phyloP scores from a whole-genome alignment of 2,888 invertebrate genomes.

The Hirtodrosophila trivittata region DNA sequence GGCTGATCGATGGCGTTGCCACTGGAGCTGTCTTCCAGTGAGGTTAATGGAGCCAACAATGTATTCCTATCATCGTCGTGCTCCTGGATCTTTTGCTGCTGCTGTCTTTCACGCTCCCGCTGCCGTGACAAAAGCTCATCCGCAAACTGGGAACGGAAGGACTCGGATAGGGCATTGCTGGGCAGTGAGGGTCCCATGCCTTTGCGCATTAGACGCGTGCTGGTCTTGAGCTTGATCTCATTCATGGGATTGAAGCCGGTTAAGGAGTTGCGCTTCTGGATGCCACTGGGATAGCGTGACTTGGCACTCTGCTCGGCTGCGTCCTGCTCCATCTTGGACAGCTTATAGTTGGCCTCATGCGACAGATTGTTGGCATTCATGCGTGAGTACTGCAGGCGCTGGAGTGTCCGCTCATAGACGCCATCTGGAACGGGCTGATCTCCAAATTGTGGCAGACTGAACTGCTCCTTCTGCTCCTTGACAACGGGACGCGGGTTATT shows the following conservation, averaged over 20 bases:
- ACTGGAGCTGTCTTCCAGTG: not conserved
- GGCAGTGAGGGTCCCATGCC: conserved; percentile 81
- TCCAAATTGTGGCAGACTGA: conserved; percentile 3
- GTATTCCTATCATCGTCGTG: conserved; percentile 6
- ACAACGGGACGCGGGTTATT: not conserved
- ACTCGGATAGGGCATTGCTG: conserved; percentile 69
- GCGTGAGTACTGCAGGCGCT: conserved; percentile 30
- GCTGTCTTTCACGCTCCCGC: conserved; percentile 39
- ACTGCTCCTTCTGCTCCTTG: not conserved
- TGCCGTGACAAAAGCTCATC: conserved; percentile 52
- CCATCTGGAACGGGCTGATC: conserved; percentile 42
- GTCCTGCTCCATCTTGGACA: conserved; percentile 83
- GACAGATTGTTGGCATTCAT: conserved; percentile 77
- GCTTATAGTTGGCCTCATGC: conserved; percentile 83
- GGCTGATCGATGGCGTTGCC: not conserved
- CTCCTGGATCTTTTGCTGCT: conserved; percentile 14
- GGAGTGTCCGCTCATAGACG: conserved; percentile 60
- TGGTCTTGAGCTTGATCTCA: conserved; percentile 81
- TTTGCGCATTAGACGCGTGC: conserved; percentile 75
- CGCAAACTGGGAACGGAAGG: conserved; percentile 46
- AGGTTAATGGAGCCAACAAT: not conserved
- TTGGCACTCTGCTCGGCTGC: conserved; percentile 57
- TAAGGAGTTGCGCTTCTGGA: conserved; percentile 45
- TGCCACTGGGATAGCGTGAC: conserved; percentile 9
- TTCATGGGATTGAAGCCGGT: conserved; percentile 72